Evolutionary conservation across 2,113 vertebrate genomes (phyloP).

Genomic region (Neotoma lepida): DNA sequence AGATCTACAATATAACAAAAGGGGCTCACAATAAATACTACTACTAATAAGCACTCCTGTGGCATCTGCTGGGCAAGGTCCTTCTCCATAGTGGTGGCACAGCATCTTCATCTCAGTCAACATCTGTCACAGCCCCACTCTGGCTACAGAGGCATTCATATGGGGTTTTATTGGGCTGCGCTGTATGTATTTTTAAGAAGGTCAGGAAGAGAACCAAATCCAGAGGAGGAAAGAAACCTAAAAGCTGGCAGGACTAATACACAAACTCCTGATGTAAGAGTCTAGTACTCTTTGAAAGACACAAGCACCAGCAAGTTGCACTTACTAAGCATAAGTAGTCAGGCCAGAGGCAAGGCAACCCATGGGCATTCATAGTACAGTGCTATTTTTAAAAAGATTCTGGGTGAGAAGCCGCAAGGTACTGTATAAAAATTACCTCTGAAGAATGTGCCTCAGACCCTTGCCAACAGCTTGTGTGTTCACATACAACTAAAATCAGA

Average conservation of each 20-base stretch:
- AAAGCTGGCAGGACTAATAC: background rate
- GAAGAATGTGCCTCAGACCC: background rate
- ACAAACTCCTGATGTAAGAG: background rate
- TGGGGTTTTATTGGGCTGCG: background rate
- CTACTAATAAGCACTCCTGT: background rate
- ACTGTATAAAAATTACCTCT: background rate
- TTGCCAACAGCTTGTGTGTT: background rate
- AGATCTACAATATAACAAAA: background rate
- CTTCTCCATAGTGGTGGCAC: background rate
- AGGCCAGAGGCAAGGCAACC: background rate
- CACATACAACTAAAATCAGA: background rate
- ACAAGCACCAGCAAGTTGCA: background rate
- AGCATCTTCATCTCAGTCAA: background rate
- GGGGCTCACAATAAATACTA: background rate
- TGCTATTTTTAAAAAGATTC: background rate
- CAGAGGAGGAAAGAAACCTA: background rate
- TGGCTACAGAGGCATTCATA: background rate
- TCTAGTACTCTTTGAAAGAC: background rate
- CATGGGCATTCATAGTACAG: background rate
- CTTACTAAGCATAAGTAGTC: background rate
- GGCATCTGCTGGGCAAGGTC: background rate
- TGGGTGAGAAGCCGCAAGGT: background rate
- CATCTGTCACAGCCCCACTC: background rate
- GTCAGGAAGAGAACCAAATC: background rate
- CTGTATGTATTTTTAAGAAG: background rate